Evolutionary conservation across 1,140 invertebrate genomes (phyloP).

Genomic region (Drosophila pandora): DNA sequence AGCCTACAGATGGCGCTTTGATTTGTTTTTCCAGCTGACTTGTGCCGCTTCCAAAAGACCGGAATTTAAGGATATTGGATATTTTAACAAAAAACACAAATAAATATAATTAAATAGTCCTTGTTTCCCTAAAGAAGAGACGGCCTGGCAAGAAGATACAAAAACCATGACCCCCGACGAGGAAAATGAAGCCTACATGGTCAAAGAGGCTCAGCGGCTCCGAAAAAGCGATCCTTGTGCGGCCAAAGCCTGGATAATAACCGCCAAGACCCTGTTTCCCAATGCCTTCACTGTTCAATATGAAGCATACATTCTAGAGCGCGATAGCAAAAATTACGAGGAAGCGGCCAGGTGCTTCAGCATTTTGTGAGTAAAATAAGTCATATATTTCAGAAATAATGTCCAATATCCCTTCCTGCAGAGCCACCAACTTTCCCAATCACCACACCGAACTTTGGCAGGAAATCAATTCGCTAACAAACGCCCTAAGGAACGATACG

Average conservation of each 20-base stretch:
- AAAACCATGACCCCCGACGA: conserved; percentile 38
- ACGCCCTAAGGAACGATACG: conserved; percentile 87
- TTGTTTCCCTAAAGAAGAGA: not conserved
- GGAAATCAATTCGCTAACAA: conserved; percentile 91
- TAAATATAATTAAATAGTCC: not conserved
- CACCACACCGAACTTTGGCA: conserved; percentile 88
- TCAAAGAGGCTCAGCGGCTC: conserved; percentile 60
- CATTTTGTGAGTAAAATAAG: conserved; percentile 82
- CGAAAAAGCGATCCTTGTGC: conserved; percentile 87
- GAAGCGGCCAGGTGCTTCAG: conserved; percentile 94
- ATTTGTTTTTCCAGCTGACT: not conserved
- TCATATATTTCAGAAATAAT: not conserved
- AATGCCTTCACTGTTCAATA: conserved; percentile 94
- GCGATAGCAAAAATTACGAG: conserved; percentile 90
- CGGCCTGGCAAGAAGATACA: not conserved
- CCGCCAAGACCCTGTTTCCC: conserved; percentile 93
- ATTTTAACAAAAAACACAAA: not conserved
- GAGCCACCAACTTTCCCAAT: conserved; percentile 84
- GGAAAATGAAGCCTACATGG: conserved; percentile 65
- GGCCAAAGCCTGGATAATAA: conserved; percentile 96
- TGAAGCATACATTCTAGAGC: conserved; percentile 93
- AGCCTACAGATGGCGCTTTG: not conserved
- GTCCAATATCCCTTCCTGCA: conserved; percentile 24
- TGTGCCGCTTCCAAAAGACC: too few relatives aligned
- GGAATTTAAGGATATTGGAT: not conserved